phyloP scores from a whole-genome alignment of 1,140 invertebrate species.

The Arion vulgaris region DNA sequence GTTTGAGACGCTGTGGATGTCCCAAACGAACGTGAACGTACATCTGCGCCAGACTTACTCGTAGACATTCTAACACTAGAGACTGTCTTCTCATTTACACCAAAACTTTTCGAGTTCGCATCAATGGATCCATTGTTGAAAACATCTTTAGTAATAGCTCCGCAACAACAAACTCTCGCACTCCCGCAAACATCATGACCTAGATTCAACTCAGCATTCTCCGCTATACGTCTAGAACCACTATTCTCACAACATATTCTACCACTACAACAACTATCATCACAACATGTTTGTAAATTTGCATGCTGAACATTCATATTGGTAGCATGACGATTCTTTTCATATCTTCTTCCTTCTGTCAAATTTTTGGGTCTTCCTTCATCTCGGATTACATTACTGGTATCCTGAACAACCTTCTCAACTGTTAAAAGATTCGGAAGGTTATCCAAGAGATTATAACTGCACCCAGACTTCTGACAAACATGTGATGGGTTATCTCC shows the following conservation, averaged over 20 bases:
- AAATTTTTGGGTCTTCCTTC: background rate
- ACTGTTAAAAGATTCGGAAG: slow-evolving; percentile 21
- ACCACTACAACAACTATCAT: background rate
- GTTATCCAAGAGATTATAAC: slow-evolving; percentile 18
- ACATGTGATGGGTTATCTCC: background rate
- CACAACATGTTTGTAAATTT: background rate
- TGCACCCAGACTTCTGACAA: background rate
- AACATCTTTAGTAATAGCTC: no score
- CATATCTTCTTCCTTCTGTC: background rate
- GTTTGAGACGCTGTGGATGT: no score
- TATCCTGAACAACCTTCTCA: slow-evolving; percentile 17
- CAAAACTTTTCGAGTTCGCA: no score
- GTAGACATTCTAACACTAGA: no score
- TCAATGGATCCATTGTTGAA: no score
- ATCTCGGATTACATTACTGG: background rate
- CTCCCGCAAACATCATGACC: background rate
- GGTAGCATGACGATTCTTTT: background rate
- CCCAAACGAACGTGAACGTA: no score
- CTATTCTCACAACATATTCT: background rate
- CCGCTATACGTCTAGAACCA: background rate
- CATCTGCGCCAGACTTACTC: no score
- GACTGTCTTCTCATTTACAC: no score
- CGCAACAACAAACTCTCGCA: background rate
- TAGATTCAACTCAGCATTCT: background rate
- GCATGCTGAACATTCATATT: background rate